These are phyloP conservation scores for Stegophylla sp. DNA, from an alignment of 2,888 invertebrate genomes.

Conservation along the genomic window DNA sequence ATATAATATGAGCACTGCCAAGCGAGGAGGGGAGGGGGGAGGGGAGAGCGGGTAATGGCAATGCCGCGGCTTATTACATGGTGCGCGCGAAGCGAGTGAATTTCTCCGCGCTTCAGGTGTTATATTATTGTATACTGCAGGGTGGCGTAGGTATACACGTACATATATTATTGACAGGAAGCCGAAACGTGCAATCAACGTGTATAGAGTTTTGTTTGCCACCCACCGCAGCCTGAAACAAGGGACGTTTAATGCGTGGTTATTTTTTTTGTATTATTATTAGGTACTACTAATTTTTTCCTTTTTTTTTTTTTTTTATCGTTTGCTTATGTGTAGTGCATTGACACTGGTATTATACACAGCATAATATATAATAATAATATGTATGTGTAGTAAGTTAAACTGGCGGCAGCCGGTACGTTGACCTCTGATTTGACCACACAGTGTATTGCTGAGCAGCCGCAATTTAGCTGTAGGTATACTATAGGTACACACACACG, in stretches of 20 bases:
- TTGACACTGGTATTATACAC: constrained; percentile 33
- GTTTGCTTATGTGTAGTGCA: constrained; percentile 40
- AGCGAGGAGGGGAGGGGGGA: neutral
- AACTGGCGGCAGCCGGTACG: constrained; percentile 15
- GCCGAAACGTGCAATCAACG: constrained; percentile 30
- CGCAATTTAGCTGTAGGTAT: no score
- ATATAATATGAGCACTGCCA: neutral
- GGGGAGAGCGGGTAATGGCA: neutral
- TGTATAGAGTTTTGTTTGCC: constrained; percentile 1
- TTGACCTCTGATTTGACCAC: constrained; percentile 54
- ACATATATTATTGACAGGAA: constrained; percentile 29
- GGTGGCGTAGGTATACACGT: neutral
- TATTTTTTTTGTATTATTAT: no score
- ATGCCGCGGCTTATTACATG: neutral
- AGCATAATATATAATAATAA: constrained; percentile 15
- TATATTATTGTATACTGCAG: neutral
- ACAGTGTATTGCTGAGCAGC: neutral
- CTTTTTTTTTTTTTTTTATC: neutral
- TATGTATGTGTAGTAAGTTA: constrained; percentile 17
- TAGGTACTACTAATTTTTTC: no score
- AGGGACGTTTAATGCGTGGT: constrained; percentile 40
- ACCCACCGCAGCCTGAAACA: constrained; percentile 14
- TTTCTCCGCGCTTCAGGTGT: constrained; percentile 34
- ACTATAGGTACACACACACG: neutral
- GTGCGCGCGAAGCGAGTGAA: neutral